Conservation (phyloP, 1,140 invertebrate species). For the Whitmania pigra region DNA sequence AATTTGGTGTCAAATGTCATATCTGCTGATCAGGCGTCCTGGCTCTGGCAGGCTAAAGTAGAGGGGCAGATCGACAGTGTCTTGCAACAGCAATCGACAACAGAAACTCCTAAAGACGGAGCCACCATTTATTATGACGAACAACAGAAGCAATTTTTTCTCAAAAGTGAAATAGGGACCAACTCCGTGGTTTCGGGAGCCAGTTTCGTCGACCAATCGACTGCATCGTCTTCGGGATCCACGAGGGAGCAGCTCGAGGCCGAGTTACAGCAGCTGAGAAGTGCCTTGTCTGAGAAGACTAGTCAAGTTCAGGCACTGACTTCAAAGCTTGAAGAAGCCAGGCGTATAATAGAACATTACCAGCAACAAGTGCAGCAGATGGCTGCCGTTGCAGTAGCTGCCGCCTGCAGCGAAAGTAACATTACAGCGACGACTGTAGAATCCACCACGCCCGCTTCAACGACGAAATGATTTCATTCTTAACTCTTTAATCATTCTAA, state of each 20-base stretch:
- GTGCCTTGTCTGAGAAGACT: constrained; percentile 24
- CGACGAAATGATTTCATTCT: background rate
- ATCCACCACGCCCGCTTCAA: background rate
- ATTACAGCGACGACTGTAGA: background rate
- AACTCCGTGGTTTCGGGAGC: background rate
- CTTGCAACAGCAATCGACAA: background rate
- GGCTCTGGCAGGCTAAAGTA: constrained; percentile 8
- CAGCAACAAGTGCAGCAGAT: constrained; percentile 13
- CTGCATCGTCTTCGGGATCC: background rate
- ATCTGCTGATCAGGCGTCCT: constrained; percentile 2
- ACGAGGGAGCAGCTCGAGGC: constrained; percentile 19
- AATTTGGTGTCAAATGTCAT: no score
- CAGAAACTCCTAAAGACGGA: constrained; percentile 6
- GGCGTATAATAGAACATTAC: constrained; percentile 23
- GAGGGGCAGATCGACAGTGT: constrained; percentile 1
- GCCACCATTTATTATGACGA: constrained; percentile 12
- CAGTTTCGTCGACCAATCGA: constrained; percentile 2
- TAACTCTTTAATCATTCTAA: no score
- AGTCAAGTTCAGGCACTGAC: constrained; percentile 24
- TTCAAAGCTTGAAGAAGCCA: constrained; percentile 23
- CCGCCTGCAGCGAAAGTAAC: constrained; percentile 8
- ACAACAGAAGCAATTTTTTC: constrained; percentile 12
- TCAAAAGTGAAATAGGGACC: constrained; percentile 1
- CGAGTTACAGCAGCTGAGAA: constrained; percentile 22
- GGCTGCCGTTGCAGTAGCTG: background rate